These are phyloP conservation scores for Molanna angustata DNA, from an alignment of 2,888 invertebrate species.

Conservation along the genomic window DNA sequence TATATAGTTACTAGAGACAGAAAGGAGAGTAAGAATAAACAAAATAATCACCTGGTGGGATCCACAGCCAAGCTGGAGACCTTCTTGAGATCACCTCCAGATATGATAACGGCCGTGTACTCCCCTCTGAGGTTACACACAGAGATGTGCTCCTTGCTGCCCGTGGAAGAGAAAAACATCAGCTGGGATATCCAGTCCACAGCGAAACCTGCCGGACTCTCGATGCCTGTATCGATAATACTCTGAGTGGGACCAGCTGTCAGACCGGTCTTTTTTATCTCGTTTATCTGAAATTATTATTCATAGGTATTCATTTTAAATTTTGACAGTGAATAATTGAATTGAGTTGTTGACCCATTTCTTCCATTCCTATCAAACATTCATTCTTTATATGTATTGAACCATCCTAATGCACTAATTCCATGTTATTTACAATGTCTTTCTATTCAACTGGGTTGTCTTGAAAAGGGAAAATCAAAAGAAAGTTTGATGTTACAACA, in stretches of 20 bases:
- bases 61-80: constrained; percentile 69
- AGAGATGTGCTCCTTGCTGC: constrained; percentile 56
- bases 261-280: constrained; percentile 68
- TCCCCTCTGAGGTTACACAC: constrained; percentile 73
- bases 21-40: neutral
- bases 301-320: no score
- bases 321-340: no score
- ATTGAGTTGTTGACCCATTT: no score
- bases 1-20: no score
- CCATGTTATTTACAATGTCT: no score
- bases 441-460: no score
- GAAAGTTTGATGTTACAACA: no score
- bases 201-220: constrained; percentile 68
- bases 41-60: constrained; percentile 44
- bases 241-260: constrained; percentile 68
- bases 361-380: no score
- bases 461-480: no score
- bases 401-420: no score
- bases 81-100: constrained; percentile 43
- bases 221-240: constrained; percentile 67
- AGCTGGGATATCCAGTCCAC: constrained; percentile 79
- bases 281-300: constrained; percentile 55
- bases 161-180: constrained; percentile 68
- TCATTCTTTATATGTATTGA: no score
- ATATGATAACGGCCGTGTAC: constrained; percentile 53